A percentile compares a stretch with the other conserved stretches of the same genome.
Evolutionary conservation across 1,140 invertebrate genomes (phyloP).

Genomic region (Scaptomyza hsui): DNA sequence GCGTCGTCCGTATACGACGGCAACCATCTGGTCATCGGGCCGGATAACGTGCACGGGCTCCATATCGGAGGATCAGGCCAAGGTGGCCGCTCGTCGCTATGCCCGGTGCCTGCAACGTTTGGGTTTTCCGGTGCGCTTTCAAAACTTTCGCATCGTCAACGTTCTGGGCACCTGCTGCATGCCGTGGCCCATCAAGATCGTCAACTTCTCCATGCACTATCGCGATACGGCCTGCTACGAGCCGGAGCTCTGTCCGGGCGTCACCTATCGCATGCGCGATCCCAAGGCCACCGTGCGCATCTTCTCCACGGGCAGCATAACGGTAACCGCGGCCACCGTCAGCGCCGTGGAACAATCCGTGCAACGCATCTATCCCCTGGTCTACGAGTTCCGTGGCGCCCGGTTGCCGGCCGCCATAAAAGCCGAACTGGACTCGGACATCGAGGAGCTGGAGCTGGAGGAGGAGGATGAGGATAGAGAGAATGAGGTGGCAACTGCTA

Average conservation of each 20-base stretch:
- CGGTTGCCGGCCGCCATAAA: constrained; percentile 87
- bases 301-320: constrained; percentile 98
- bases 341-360: constrained; percentile 94
- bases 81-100: constrained; percentile 94
- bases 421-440: constrained; percentile 81
- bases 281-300: constrained; percentile 98
- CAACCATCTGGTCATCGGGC: constrained; percentile 98
- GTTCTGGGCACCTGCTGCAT: constrained; percentile 98
- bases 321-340: constrained; percentile 96
- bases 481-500: too few relatives aligned
- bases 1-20: constrained; percentile 95
- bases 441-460: not conserved
- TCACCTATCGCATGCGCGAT: constrained; percentile 95
- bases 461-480: not conserved
- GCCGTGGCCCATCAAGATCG: constrained; percentile 98
- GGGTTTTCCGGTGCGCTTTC: constrained; percentile 95
- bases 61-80: constrained; percentile 93
- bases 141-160: constrained; percentile 98
- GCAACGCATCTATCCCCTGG: constrained; percentile 96
- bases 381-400: constrained; percentile 94
- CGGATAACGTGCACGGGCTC: constrained; percentile 98
- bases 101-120: constrained; percentile 96
- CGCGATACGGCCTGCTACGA: constrained; percentile 95
- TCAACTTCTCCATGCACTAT: constrained; percentile 92
- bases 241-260: constrained; percentile 98